Base-by-base conservation (phyloP, 2,797 vertebrate species). In the Selene dorsalis region DNA sequence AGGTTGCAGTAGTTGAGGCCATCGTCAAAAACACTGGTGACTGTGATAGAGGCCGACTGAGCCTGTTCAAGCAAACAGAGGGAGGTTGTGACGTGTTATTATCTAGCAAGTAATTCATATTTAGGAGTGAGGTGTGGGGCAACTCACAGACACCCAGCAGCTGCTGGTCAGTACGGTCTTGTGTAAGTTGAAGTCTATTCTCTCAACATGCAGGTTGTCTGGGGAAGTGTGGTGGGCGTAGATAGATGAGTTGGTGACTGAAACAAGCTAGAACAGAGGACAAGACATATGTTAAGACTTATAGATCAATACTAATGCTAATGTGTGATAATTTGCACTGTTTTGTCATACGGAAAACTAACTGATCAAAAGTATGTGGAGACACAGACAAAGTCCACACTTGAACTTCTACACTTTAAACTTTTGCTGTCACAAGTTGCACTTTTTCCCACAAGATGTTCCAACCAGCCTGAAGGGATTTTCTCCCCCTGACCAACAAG, bases 1-100 rank as follows among this genome's bases (percentile, higher is more conserved):
- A 75, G 66, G 80, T 80, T 78, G 59, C 77, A 78, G 63, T 80
- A 75, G 62, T 80, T 83, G 32, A 52, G 53, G 22, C 71, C 68
- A 14, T 11, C 18, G 5, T 75, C 73, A 7, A 76, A 16, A 7
- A 67, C 41, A 20, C 52, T 72, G 65, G n/a, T 28, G 53, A 57
- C 65, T 4, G n/a, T 18, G 3, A 72, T 39, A 35, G 80, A 80
- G 6, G 17, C 6, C 7, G 74, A 80, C 55, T 64, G 28, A 63
- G 57, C 80, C 77, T 80, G 69, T 32, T n/a, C n/a, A n/a, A 14
- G 3, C 20, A 69, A 64, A 55, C 14, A 41, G 30, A 43, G 7
- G 7, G 30, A 32, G 30, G 30, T 32, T 32, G 30, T 32, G 30
- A 32, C 7, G 30, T 32, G 30, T 5, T 32, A 32, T 32, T 32